Base-by-base conservation (phyloP, 1,140 invertebrate species). In the Lepidurus arcticus region DNA sequence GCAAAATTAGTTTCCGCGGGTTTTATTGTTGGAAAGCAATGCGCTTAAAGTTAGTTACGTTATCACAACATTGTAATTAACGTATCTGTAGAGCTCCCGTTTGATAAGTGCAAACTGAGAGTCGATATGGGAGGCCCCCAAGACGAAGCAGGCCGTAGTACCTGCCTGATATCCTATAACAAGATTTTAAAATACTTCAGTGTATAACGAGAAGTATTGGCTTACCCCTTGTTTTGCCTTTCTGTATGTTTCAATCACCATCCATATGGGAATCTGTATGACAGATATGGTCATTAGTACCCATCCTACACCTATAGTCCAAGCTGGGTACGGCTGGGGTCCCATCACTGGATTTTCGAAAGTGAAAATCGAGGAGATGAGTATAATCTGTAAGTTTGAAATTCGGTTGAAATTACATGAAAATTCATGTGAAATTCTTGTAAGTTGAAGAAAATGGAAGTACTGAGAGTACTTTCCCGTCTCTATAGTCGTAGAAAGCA, bases 241-340 rank as follows among this genome's bases (percentile, higher is more conserved):
- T 78, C 82, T 81, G 13, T 81, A 81, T 24, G 84, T 76, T 21
- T 77, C 76, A 53, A 83, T 76, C 11, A 84, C 75, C 9, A 84
- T 85, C 81, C 83, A 85, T 21, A 85, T 74, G 1, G 85, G 85
- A n/a, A 86, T 85, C 76, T 85, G 85, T 10, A 84, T 76, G 16
- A 88, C 83, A 8, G 87, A 87, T 7, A 85, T 78, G 3, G 85
- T 79, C 1, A 85, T 85, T 81, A 88, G 83, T 13, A 82, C 79
- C 87, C 87, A 88, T 6, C 88, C 87, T 26, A 88, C 81, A 13
- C 81, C 84, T 77, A 87, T 84, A 13, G 85, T 86, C 87, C 87
- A 88, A 1, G 81, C 82, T 7, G 87, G 87, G 80, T 85, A 88
- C 47, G 81, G 82, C 75, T 85, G 81, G 76, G 82, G 81, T 73